Conservation (phyloP, 2,888 invertebrate genomes). For the Scaptomyza tumidula region DNA sequence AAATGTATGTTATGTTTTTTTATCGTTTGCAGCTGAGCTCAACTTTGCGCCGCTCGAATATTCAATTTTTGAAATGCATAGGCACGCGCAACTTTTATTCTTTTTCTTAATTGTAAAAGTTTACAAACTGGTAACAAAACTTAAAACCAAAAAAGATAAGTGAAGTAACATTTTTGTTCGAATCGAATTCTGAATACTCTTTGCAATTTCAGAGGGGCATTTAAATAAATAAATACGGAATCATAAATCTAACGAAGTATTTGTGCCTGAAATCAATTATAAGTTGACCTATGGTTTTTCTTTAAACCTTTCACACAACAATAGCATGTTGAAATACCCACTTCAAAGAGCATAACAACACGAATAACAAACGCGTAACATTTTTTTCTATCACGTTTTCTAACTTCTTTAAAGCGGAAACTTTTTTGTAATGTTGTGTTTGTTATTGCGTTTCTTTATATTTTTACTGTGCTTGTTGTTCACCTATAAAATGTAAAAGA, state of each 20-base stretch:
- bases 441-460: slow-evolving; percentile 43
- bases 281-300: no score
- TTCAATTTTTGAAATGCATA: slow-evolving; percentile 74
- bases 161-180: fast-evolving
- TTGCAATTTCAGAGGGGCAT: background rate
- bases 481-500: slow-evolving; percentile 56
- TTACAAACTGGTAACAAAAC: slow-evolving; percentile 35
- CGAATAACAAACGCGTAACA: slow-evolving; percentile 30
- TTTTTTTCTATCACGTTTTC: slow-evolving; percentile 36
- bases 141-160: background rate
- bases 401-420: slow-evolving; percentile 41
- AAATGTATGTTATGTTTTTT: slow-evolving; percentile 55
- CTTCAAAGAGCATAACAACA: background rate
- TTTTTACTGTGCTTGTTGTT: slow-evolving; percentile 53
- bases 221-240: no score
- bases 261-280: no score
- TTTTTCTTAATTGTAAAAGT: slow-evolving; percentile 76
- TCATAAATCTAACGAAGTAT: no score
- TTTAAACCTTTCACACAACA: no score
- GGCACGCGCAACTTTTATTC: slow-evolving; percentile 63
- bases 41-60: slow-evolving; percentile 42
- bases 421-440: slow-evolving; percentile 26
- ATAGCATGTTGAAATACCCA: background rate
- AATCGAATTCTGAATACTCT: slow-evolving; percentile 15
- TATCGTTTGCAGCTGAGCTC: slow-evolving; percentile 33